Base-by-base conservation (phyloP, 2,888 invertebrate genomes). In the Rhagophthalmus giganteus region DNA sequence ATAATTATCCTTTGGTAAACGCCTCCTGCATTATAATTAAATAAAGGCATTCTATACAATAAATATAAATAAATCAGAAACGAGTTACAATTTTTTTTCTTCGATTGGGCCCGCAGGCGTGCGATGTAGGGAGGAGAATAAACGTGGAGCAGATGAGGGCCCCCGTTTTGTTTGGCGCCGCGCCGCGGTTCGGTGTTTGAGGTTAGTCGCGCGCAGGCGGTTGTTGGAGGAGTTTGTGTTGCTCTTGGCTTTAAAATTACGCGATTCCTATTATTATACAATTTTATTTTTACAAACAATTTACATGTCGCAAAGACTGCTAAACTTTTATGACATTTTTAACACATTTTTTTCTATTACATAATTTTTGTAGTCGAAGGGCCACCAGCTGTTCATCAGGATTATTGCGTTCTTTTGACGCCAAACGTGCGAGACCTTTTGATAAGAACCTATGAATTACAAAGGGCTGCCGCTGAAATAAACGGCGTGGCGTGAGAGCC, bases 51-150 rank as follows among this genome's bases (percentile, higher is more conserved):
- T 59, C 48, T 16, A 13, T 24, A 39, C 33, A 58, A 63, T 64
- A 63, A 63, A 64, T 60, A 66, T 64, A 67, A 68, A 67, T 63
- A 65, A 67, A 68, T 67, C 65, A 61, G 63, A 66, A 60, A 67
- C 69, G 58, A 65, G 67, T 69, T 67, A 61, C 63, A 61, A 64
- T 66, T 66, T 67, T 41, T 40, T 39, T 64, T 65, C 59, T 65
- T 61, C 57, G 55, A 59, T 59, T 58, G 64, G 58, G 65, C 63
- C 64, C 62, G 64, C 63, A 35, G 55, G 61, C 58, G 52, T 48
- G 45, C 50, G 48, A 32, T 28, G 24, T 32, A 45, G 20, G 31
- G 15, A 20, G 33, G 46, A 7, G 26, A 31, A 10, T 28, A 35
- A 52, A 35, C 26, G 27, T 39, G 34, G 37, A 20, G 39, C 10